Base-by-base conservation (phyloP, 2,113 vertebrate genomes). In the Suricata suricatta region DNA sequence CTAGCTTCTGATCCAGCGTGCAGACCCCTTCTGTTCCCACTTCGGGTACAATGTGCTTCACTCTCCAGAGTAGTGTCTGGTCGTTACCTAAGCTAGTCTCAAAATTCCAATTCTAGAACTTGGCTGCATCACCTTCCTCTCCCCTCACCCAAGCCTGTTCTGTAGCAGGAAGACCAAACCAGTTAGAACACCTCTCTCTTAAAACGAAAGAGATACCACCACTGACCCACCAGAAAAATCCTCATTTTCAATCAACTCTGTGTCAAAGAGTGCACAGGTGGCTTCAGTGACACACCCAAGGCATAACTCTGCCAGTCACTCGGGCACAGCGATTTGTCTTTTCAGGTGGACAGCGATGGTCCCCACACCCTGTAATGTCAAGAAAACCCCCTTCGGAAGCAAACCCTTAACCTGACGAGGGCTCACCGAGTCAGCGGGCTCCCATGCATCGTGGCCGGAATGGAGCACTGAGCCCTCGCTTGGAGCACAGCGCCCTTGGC, bases 31-130 rank as follows among this genome's bases (percentile, higher is more conserved):
- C 15, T 72, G 41, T 83, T 87, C 77, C 54, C 63, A 90, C 44
- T 50, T 47, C 52, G 83, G 77, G 38, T 90, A 54, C 69, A 94
- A 69, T 81, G 1, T 96, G 44, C 72, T 96, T 74, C 74, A 10
- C 31, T 63, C 31, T 90, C 68, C 47, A 96, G 31, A 5, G 47
- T 31, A 88, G 69, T 76, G 74, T 80, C 69, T 74, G 63, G n/a
- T 71, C 85, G 82, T 92, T 79, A 92, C 74, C 83, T 95, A 82
- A 79, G 60, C 23, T 63, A 83, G 60, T 50, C 77, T 92, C 71
- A 77, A 91, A 91, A 95, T 64, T 88, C 77, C 79, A 81, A 10
- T 17, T 27, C 81, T 64, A 87, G 90, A 94, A 76, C 81, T 47
- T 60, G 41, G 63, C 79, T 60, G 23, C 6, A 82, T 33, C 52